These are phyloP conservation scores for Apodemia duryi DNA, from an alignment of 2,888 invertebrate species.

Conservation along the genomic window DNA sequence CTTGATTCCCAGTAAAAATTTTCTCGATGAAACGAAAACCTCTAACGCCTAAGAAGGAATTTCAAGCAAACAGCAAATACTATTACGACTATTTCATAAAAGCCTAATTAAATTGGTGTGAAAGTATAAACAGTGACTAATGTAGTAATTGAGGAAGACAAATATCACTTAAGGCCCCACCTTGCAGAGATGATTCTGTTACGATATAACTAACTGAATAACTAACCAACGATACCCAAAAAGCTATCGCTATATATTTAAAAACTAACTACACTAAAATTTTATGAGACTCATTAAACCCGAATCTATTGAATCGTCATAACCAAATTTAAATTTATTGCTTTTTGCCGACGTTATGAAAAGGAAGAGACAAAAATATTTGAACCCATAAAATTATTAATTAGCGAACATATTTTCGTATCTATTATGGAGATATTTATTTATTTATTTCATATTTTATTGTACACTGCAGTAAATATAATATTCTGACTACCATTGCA, in stretches of 20 bases:
- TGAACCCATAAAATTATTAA: too few relatives aligned
- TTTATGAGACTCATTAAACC: too few relatives aligned
- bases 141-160: conserved; percentile 19
- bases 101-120: conserved; percentile 13
- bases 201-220: background rate
- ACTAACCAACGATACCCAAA: background rate
- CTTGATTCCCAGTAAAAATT: background rate
- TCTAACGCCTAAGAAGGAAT: background rate
- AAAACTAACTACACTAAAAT: too few relatives aligned
- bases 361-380: too few relatives aligned
- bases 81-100: background rate
- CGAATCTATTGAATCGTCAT: too few relatives aligned
- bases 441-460: too few relatives aligned
- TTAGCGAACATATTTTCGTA: too few relatives aligned
- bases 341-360: too few relatives aligned
- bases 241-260: background rate
- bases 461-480: too few relatives aligned
- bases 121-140: conserved; percentile 4
- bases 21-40: background rate
- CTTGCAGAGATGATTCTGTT: background rate
- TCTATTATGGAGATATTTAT: too few relatives aligned
- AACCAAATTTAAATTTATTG: too few relatives aligned
- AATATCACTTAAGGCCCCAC: conserved; percentile 17
- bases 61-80: background rate
- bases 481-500: too few relatives aligned